Evolutionary conservation across 2,113 vertebrate species (phyloP).

Genomic region (Bathybates hornii): DNA sequence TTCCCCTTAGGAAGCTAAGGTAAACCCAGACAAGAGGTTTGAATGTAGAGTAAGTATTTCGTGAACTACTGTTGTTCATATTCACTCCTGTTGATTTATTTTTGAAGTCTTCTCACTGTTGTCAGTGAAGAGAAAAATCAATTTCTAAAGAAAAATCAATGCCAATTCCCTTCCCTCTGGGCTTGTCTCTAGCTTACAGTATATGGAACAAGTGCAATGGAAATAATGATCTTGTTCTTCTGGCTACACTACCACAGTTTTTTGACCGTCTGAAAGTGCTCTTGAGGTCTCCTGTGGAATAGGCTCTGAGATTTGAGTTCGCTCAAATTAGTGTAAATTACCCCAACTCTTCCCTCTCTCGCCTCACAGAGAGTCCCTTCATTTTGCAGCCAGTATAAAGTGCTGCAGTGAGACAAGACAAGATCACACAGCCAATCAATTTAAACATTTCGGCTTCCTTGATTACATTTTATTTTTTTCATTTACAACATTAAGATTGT

Average conservation of each 20-base stretch:
- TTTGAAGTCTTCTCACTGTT: slow-evolving; percentile 51
- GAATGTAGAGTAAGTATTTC: slow-evolving; percentile 4
- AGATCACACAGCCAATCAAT: slow-evolving; percentile 23
- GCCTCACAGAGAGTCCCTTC: slow-evolving; percentile 13
- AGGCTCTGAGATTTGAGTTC: slow-evolving; percentile 52
- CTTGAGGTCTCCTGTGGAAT: slow-evolving; percentile 54
- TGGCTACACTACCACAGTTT: slow-evolving; percentile 32
- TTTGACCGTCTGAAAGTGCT: slow-evolving; percentile 48
- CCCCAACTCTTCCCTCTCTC: slow-evolving; percentile 29
- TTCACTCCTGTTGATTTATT: slow-evolving; percentile 51
- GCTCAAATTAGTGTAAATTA: slow-evolving; percentile 59
- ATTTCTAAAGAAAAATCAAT: slow-evolving; percentile 69
- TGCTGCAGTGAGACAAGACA: background rate
- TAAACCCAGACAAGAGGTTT: slow-evolving; percentile 4
- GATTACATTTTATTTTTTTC: background rate
- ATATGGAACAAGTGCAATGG: slow-evolving; percentile 60
- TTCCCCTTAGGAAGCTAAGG: background rate
- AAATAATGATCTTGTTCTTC: slow-evolving; percentile 63
- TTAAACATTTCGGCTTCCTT: slow-evolving; percentile 1
- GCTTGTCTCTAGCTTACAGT: slow-evolving; percentile 47
- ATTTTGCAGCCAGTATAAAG: background rate
- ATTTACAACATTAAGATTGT: background rate
- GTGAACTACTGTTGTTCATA: slow-evolving; percentile 40
- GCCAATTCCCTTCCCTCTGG: slow-evolving; percentile 56
- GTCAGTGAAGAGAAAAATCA: slow-evolving; percentile 64